phyloP scores from a whole-genome alignment of 2,888 invertebrate genomes.

The Brachynemurus nebulosus region DNA sequence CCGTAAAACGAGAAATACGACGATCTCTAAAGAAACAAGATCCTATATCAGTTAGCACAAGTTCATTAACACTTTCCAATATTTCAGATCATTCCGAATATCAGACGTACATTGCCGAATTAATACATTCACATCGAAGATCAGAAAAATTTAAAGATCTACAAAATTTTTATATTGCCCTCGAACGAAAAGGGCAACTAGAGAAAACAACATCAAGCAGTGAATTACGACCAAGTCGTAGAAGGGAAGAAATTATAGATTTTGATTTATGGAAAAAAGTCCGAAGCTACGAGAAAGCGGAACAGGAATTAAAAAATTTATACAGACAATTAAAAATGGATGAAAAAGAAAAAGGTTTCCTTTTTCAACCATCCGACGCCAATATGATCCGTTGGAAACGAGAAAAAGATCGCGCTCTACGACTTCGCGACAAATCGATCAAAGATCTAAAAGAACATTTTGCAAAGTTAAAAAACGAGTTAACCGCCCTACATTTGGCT shows the following conservation, averaged over 20 bases:
- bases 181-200: slow-evolving; percentile 72
- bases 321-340: slow-evolving; percentile 63
- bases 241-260: slow-evolving; percentile 69
- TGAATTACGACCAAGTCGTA: slow-evolving; percentile 55
- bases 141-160: slow-evolving; percentile 73
- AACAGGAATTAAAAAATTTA: slow-evolving; percentile 63
- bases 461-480: slow-evolving; percentile 42
- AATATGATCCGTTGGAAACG: slow-evolving; percentile 64
- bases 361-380: slow-evolving; percentile 63
- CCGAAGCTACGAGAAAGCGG: slow-evolving; percentile 63
- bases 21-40: slow-evolving; percentile 11
- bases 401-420: slow-evolving; percentile 58
- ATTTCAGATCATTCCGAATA: slow-evolving; percentile 43
- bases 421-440: slow-evolving; percentile 74
- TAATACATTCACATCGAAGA: slow-evolving; percentile 49
- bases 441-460: slow-evolving; percentile 72
- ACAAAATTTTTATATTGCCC: slow-evolving; percentile 68
- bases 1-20: slow-evolving; percentile 17
- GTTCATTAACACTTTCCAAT: slow-evolving; percentile 30
- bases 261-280: slow-evolving; percentile 79
- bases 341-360: slow-evolving; percentile 69
- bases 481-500: slow-evolving; percentile 34
- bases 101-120: slow-evolving; percentile 50
- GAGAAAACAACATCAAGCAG: slow-evolving; percentile 60
- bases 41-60: slow-evolving; percentile 31